Conservation (phyloP, 1,140 invertebrate species). For the Drosophila kurseongensis region DNA sequence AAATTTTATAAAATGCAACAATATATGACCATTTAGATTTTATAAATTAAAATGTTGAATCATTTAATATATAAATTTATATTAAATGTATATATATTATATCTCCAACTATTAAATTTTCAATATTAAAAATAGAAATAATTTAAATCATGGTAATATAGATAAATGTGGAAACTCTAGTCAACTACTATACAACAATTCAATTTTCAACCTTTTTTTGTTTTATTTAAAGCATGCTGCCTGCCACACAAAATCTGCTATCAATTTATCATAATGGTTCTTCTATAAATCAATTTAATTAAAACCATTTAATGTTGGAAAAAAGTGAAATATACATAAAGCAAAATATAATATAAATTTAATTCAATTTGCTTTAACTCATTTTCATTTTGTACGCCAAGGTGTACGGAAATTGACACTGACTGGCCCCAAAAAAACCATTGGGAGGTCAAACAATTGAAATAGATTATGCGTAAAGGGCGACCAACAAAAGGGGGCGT, state of each 20-base stretch:
- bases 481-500: constrained; percentile 23
- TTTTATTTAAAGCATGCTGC: neutral
- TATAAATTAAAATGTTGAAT: no score
- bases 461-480: constrained; percentile 33
- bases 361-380: constrained; percentile 12
- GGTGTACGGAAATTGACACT: neutral
- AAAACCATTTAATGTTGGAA: neutral
- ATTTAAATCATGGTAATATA: no score
- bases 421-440: constrained; percentile 1
- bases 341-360: constrained; percentile 1
- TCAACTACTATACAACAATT: neutral
- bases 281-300: neutral
- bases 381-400: constrained; percentile 12
- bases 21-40: no score
- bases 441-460: constrained; percentile 27
- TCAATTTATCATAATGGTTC: constrained; percentile 1
- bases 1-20: no score
- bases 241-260: neutral
- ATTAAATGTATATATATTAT: no score
- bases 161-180: neutral
- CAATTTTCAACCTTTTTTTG: neutral
- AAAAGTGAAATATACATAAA: neutral
- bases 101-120: no score
- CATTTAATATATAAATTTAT: no score
- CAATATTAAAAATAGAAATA: no score